Percentiles rank a stretch among this genome's conserved stretches.
These are phyloP conservation scores for Epizoanthus scotinus DNA, from an alignment of 92 coral and sea anemone species.

Conservation along the genomic window DNA sequence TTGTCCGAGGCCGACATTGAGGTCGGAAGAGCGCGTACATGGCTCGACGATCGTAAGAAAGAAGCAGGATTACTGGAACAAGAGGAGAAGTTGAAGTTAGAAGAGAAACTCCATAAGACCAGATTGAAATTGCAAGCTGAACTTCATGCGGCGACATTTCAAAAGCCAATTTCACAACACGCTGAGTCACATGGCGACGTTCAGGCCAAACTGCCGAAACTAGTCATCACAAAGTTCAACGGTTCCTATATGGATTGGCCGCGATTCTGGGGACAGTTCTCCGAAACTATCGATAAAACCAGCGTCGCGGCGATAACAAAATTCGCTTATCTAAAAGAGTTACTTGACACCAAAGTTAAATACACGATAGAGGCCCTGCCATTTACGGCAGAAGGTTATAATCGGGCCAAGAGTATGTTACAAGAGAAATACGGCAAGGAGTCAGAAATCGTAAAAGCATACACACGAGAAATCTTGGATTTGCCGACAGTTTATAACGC, in stretches of 20 bases:
- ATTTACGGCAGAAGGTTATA: constrained; percentile 48
- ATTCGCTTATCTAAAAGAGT: constrained; percentile 31
- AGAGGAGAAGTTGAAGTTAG: constrained; percentile 13
- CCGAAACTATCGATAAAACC: constrained; percentile 42
- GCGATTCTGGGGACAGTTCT: constrained; percentile 59
- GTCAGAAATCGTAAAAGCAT: constrained; percentile 54
- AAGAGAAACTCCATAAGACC: no score
- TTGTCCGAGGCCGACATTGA: constrained; percentile 36
- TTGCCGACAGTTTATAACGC: constrained; percentile 39
- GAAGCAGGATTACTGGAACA: neutral
- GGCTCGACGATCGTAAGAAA: constrained; percentile 6
- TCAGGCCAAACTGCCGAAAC: neutral
- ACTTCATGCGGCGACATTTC: constrained; percentile 13
- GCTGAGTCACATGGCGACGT: neutral
- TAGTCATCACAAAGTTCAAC: neutral
- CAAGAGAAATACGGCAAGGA: constrained; percentile 51
- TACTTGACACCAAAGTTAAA: constrained; percentile 40
- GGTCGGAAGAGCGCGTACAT: constrained; percentile 5
- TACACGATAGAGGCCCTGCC: constrained; percentile 40
- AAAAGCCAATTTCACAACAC: neutral
- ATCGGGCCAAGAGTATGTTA: constrained; percentile 35
- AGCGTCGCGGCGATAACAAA: constrained; percentile 32
- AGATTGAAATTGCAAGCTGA: neutral
- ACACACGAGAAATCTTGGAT: constrained; percentile 42
- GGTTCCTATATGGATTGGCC: constrained; percentile 48